Evolutionary conservation across 1,140 invertebrate genomes (phyloP), one percentile per base, ranked within the genome.

Genomic region (Phymastichus coffea): DNA sequence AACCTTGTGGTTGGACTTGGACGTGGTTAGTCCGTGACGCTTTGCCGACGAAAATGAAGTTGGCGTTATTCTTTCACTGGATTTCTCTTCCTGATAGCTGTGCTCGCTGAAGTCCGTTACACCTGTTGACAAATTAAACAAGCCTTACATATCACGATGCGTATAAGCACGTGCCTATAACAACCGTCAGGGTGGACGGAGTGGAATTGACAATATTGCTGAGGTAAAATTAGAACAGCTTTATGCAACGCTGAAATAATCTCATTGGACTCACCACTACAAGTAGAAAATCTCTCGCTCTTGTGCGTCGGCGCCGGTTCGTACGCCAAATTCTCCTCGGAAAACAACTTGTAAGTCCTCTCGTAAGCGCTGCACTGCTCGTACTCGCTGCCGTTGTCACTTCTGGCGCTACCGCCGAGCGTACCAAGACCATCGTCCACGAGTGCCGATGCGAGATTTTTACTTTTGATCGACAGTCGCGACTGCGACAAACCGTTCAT

Each of bases 401-500:
- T 66, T 38, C 65, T 64, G 10, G 43, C 30, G 35, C 19, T 28
- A 7, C n/a, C 40, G 15, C 35, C 12, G 44, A 54, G 6, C 28
- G 44, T 20, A n/a, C 56, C 53, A 9, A 57, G 51, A 48, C 64
- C 65, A 22, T 68, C 30, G 43, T 57, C 67, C 12, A 67, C 63
- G 3, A 63, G 40, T 12, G 49, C 55, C 19, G 48, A 17, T 0
- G 33, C 25, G 4, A 26, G 63, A 26, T 58, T 61, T 49, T 81
- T 81, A 63, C 75, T 78, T 57, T 80, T 80, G 12, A 81, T 71
- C 1, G 80, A 80, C 0, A 81, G 61, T 25, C 81, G 72, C 9
- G 82, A 82, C 20, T 81, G 75, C 0, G 81, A 81, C n/a, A 84
- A 59, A 1, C 80, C 81, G 57, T 84, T 85, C 41, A 81, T 81